Percentiles rank a stretch among this genome's conserved stretches.
These are phyloP conservation scores for Cyclina sinensis DNA, from an alignment of 1,140 invertebrate genomes.

Conservation along the genomic window DNA sequence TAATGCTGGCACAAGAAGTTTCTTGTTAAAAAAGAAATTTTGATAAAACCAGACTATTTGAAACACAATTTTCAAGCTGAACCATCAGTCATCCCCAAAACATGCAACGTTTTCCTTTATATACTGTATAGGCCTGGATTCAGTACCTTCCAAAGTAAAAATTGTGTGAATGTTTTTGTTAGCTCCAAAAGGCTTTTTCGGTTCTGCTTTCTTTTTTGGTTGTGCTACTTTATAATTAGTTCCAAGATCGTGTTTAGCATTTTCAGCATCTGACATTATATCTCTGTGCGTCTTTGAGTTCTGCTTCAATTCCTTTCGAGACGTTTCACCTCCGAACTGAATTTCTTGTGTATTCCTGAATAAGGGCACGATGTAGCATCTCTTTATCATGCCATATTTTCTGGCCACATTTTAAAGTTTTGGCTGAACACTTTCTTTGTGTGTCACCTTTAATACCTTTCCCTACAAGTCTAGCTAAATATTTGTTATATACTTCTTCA, in stretches of 20 bases:
- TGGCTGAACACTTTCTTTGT: background rate
- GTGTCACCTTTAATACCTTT: background rate
- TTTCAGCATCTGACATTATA: no score
- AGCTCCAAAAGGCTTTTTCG: background rate
- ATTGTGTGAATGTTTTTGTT: conserved; percentile 1
- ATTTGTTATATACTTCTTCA: background rate
- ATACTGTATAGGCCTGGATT: background rate
- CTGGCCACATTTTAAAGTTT: background rate
- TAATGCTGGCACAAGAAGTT: no score
- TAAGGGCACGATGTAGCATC: background rate
- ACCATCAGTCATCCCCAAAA: background rate
- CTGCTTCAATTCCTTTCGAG: background rate
- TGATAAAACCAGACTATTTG: no score
- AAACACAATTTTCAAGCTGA: no score
- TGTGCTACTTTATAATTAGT: background rate
- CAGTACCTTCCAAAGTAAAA: background rate
- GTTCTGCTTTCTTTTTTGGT: background rate
- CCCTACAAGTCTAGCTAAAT: background rate
- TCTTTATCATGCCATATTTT: background rate
- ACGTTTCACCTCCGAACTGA: background rate
- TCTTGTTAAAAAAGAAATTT: no score
- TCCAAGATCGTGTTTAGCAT: no score
- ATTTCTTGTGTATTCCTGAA: background rate
- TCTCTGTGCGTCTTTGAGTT: no score
- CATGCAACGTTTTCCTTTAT: background rate